A percentile compares a stretch with the other conserved stretches of the same genome.
These are phyloP conservation scores for Dorcus parallelipipedus DNA, from an alignment of 2,888 invertebrate species.

Conservation along the genomic window DNA sequence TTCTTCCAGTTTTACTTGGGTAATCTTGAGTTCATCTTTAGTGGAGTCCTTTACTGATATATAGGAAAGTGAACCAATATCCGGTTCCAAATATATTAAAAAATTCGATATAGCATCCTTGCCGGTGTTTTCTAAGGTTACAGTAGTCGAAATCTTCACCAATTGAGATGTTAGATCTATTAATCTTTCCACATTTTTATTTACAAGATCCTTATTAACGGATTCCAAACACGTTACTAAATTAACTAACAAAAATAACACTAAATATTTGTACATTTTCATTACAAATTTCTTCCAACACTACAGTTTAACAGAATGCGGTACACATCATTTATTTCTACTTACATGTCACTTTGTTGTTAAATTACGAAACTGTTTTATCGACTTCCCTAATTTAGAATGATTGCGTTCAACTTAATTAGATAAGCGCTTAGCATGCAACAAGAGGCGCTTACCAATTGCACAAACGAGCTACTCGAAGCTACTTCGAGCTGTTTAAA, in stretches of 20 bases:
- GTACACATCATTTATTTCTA: too few species aligned
- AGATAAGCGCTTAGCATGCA: too few species aligned
- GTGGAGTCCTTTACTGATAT: constrained; percentile 66
- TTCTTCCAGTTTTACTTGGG: constrained; percentile 45
- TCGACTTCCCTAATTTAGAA: too few species aligned
- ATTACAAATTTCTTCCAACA: constrained; percentile 2
- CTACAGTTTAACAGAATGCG: not conserved
- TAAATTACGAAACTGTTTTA: too few species aligned
- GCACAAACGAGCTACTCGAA: too few species aligned
- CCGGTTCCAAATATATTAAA: constrained; percentile 67
- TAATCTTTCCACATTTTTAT: constrained; percentile 79
- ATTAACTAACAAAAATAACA: constrained; percentile 4
- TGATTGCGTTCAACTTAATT: too few species aligned
- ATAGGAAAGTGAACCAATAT: constrained; percentile 66
- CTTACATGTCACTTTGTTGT: too few species aligned
- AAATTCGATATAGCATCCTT: constrained; percentile 68
- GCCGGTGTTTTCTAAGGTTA: constrained; percentile 81
- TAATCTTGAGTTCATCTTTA: constrained; percentile 55
- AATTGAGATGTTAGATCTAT: constrained; percentile 88
- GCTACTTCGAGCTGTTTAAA: too few species aligned
- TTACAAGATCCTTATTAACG: constrained; percentile 58
- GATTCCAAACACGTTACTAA: constrained; percentile 34
- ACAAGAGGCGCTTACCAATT: too few species aligned
- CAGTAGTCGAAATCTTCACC: constrained; percentile 75
- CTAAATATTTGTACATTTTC: constrained; percentile 13